These are phyloP conservation scores for Diogma glabrata DNA, from an alignment of 2,888 invertebrate species.

Conservation along the genomic window DNA sequence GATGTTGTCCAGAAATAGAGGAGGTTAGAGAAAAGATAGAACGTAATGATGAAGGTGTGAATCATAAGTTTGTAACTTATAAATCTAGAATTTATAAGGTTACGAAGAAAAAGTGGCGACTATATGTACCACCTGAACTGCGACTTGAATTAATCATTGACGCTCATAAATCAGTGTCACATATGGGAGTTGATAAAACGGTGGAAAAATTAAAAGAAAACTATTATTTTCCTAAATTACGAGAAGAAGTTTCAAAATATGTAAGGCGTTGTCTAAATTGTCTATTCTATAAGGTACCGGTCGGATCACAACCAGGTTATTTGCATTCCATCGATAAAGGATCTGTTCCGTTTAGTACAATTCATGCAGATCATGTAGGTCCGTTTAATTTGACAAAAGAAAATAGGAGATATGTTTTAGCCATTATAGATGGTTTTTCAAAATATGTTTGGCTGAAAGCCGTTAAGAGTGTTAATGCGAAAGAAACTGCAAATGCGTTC, in stretches of 20 bases:
- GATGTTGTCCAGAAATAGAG: no score
- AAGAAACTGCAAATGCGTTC: not conserved
- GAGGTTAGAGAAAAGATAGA: no score
- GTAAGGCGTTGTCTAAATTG: slow-evolving; percentile 11
- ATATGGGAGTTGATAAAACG: slow-evolving; percentile 5
- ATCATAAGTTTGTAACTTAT: no score
- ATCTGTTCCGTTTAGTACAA: not conserved
- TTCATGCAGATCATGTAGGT: not conserved
- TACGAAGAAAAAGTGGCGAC: no score
- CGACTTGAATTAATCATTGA: no score
- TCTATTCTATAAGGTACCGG: slow-evolving; percentile 2
- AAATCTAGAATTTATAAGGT: no score
- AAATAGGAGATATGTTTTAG: not conserved
- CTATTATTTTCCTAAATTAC: no score
- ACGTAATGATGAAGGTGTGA: no score
- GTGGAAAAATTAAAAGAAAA: not conserved
- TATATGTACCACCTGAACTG: no score
- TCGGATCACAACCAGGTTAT: not conserved
- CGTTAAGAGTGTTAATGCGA: not conserved
- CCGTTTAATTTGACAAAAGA: not conserved
- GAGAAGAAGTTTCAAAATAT: not conserved
- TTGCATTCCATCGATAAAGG: not conserved
- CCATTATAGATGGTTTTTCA: not conserved
- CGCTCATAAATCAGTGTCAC: no score
- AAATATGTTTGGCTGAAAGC: not conserved